Evolutionary conservation across 2,888 invertebrate species (phyloP).

Genomic region (Tribolium freemani): DNA sequence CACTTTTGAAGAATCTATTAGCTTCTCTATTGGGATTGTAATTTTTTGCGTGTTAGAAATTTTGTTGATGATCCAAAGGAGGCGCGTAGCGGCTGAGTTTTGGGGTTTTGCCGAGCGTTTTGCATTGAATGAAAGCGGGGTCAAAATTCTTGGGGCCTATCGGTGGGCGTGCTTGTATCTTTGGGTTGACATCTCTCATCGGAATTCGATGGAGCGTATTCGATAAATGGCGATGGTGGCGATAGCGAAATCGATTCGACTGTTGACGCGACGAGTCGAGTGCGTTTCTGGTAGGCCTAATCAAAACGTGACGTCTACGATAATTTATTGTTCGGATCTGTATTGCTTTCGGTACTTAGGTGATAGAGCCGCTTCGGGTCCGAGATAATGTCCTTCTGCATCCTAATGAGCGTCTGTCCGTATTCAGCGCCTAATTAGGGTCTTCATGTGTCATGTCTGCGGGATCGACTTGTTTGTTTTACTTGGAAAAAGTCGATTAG

Average conservation of each 20-base stretch:
- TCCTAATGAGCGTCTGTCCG: slow-evolving; percentile 42
- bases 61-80: too few species aligned
- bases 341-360: slow-evolving; percentile 36
- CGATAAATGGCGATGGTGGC: slow-evolving; percentile 35
- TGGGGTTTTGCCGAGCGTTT: neutral
- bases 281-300: slow-evolving; percentile 33
- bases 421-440: slow-evolving; percentile 44
- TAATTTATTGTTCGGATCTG: slow-evolving; percentile 40
- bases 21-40: too few species aligned
- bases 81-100: neutral
- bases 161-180: slow-evolving; percentile 29
- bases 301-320: slow-evolving; percentile 36
- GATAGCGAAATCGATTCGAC: slow-evolving; percentile 27
- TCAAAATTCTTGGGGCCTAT: neutral
- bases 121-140: neutral
- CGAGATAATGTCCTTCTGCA: slow-evolving; percentile 39
- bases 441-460: slow-evolving; percentile 43
- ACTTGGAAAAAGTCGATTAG: slow-evolving; percentile 39
- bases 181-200: slow-evolving; percentile 24
- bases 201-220: slow-evolving; percentile 34
- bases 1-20: too few species aligned
- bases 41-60: too few species aligned
- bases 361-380: slow-evolving; percentile 33
- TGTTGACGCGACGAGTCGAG: slow-evolving; percentile 20
- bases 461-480: slow-evolving; percentile 33